phyloP scores from a whole-genome alignment of 2,888 invertebrate species.

The Cyclophora albipunctata region DNA sequence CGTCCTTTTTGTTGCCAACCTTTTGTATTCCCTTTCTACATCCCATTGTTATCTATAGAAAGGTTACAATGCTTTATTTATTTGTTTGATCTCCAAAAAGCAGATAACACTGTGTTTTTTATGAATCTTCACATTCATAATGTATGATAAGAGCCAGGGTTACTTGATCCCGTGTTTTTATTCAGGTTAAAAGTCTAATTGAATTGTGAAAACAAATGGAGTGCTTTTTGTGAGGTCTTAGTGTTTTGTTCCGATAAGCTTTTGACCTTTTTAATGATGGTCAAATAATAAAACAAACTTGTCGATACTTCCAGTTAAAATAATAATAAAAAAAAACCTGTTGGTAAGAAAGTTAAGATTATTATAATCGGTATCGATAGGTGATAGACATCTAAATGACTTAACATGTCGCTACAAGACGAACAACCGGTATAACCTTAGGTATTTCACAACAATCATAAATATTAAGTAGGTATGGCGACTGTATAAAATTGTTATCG shows the following conservation, averaged over 20 bases:
- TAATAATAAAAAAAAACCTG: too few species aligned
- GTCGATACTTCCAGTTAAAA: too few species aligned
- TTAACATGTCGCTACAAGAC: too few species aligned
- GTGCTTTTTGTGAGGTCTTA: not conserved
- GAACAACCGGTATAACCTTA: too few species aligned
- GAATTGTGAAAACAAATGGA: too few species aligned
- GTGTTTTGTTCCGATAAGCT: not conserved
- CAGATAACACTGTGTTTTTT: conserved; percentile 20
- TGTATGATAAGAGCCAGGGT: conserved; percentile 14
- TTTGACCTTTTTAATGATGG: not conserved
- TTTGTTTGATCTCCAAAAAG: conserved; percentile 29
- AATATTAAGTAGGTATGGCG: too few species aligned
- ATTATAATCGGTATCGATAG: too few species aligned
- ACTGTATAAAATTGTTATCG: conserved; percentile 28
- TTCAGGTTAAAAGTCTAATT: not conserved
- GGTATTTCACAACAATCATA: too few species aligned
- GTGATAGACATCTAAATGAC: too few species aligned
- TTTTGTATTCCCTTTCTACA: conserved; percentile 41
- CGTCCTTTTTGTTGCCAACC: conserved; percentile 41
- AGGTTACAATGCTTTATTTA: conserved; percentile 31
- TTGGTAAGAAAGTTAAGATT: too few species aligned
- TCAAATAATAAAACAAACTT: too few species aligned
- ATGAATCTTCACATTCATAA: conserved; percentile 15
- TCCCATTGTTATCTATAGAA: conserved; percentile 29
- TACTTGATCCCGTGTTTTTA: conserved; percentile 1